phyloP scores from a whole-genome alignment of 2,113 vertebrate species.

The rabbit (Oryctolagus cuniculus) region DNA sequence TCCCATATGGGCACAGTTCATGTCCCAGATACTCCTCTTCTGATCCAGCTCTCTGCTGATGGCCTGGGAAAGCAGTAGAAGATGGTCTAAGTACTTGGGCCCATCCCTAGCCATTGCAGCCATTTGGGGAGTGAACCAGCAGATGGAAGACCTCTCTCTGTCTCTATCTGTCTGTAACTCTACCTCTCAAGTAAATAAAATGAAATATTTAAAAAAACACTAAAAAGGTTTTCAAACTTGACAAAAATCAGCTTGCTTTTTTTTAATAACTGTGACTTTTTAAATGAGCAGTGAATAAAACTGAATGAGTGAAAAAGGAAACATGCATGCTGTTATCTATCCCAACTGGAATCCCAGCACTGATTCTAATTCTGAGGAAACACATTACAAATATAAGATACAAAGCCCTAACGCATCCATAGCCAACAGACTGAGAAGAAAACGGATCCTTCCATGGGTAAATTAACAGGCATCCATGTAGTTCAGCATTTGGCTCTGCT shows the following conservation, averaged over 20 bases:
- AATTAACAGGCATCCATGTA: background rate
- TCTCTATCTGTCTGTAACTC: too few species aligned
- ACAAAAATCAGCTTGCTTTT: background rate
- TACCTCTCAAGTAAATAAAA: too few species aligned
- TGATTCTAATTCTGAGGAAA: background rate
- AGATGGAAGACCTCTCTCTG: too few species aligned
- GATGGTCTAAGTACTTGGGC: too few species aligned
- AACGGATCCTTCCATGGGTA: background rate
- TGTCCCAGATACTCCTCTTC: too few species aligned
- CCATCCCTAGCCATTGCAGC: too few species aligned
- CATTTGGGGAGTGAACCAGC: too few species aligned
- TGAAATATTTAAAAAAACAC: too few species aligned
- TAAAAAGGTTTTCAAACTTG: background rate
- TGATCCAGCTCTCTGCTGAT: too few species aligned
- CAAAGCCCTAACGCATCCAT: background rate
- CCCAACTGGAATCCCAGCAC: background rate
- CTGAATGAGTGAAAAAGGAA: background rate
- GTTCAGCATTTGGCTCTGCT: background rate
- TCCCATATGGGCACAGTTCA: too few species aligned
- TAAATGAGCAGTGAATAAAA: background rate
- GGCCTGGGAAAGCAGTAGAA: too few species aligned
- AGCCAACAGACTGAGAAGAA: conserved; percentile 4
- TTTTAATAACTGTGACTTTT: background rate
- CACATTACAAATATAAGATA: background rate
- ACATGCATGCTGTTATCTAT: background rate